Conservation (phyloP, 2,888 invertebrate species). For the Harpagoxenus sublaevis region DNA sequence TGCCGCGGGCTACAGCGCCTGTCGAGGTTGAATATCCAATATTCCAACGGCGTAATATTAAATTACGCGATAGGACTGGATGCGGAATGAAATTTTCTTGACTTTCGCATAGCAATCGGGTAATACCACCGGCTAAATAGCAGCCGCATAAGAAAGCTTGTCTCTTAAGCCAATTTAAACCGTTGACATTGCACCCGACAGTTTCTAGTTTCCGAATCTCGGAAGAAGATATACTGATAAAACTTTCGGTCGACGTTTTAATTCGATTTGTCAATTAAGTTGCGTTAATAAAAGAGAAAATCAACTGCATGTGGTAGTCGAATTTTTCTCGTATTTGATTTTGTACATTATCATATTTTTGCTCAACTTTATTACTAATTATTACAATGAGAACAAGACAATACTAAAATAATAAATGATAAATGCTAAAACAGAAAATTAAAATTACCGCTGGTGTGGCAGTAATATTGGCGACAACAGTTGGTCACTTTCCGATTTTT, state of each 20-base stretch:
- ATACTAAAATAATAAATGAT: not conserved
- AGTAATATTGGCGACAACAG: constrained; percentile 4
- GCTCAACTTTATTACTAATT: not conserved
- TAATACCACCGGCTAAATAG: constrained; percentile 55
- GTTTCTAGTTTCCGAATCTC: constrained; percentile 42
- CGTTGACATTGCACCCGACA: constrained; percentile 54
- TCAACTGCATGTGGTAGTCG: not conserved
- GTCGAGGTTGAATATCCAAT: constrained; percentile 62
- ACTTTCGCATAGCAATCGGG: constrained; percentile 56
- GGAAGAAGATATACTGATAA: constrained; percentile 22
- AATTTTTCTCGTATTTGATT: constrained; percentile 1
- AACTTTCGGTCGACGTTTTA: constrained; percentile 25
- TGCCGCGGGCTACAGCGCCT: constrained; percentile 56
- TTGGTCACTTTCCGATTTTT: constrained; percentile 33
- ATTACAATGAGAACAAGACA: not conserved
- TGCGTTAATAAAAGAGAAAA: not conserved
- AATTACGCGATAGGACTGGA: constrained; percentile 63
- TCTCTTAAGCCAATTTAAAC: constrained; percentile 53
- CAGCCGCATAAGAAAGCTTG: constrained; percentile 55
- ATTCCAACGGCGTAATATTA: constrained; percentile 66
- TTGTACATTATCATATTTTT: not conserved
- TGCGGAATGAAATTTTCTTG: constrained; percentile 66
- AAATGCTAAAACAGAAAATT: not conserved
- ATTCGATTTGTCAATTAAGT: constrained; percentile 8
- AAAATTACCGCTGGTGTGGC: not conserved